These are phyloP conservation scores for Podabrus alpinus DNA, from an alignment of 2,888 invertebrate species.

Conservation along the genomic window DNA sequence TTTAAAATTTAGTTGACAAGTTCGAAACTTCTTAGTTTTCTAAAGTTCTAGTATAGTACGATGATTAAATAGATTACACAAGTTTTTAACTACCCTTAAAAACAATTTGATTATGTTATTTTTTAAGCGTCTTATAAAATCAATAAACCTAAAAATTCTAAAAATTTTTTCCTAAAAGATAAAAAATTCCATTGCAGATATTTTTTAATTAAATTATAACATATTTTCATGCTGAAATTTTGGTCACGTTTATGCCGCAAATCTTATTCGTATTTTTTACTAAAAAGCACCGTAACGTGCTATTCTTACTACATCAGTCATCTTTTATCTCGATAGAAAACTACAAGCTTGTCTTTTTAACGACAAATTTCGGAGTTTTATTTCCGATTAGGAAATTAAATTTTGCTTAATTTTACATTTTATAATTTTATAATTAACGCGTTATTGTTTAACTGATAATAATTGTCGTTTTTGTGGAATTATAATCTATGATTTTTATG, in stretches of 20 bases:
- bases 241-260: neutral
- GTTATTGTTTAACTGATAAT: neutral
- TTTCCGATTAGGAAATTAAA: constrained; percentile 39
- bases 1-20: neutral
- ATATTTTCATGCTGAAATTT: neutral
- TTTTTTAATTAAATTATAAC: neutral
- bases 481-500: no score
- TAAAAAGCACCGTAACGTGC: neutral
- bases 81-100: neutral
- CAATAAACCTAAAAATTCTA: neutral
- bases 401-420: constrained; percentile 25
- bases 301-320: constrained; percentile 6
- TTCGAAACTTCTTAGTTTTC: neutral
- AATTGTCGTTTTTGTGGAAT: constrained; percentile 5
- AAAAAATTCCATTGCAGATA: neutral
- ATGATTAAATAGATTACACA: neutral
- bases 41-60: neutral
- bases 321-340: constrained; percentile 13
- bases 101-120: neutral
- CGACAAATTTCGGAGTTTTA: constrained; percentile 32
- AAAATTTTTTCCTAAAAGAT: neutral
- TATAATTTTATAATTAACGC: constrained; percentile 29
- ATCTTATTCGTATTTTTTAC: neutral
- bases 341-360: constrained; percentile 8
- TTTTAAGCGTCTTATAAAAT: neutral